Evolutionary conservation across 2,797 vertebrate genomes (phyloP), one percentile per base, ranked within the genome.

Genomic region (Numenius phaeopus): DNA sequence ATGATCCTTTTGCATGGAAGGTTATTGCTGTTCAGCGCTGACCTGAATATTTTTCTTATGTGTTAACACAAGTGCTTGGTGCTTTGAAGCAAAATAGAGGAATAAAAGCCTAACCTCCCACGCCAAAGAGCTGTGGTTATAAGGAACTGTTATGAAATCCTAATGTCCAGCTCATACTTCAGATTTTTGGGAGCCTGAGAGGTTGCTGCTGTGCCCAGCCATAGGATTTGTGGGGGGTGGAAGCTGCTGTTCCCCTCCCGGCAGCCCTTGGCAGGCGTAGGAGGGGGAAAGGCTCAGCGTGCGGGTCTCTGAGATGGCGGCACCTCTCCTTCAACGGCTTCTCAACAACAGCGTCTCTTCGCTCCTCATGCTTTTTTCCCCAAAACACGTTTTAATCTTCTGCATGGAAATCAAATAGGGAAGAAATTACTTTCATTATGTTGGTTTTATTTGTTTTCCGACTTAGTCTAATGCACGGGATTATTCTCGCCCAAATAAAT

Each of bases 391-490:
- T 82, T 69, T 52, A 83, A 66, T 80, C 55, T 67, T 82, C 37
- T 32, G 17, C 47, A 11, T 61, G 58, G 58, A 94, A 96, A 87
- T 87, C 37, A 94, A 94, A 84, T n/a, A 70, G 42, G 57, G 79
- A 89, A 89, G 34, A 83, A 94, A 95, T 90, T 39, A 12, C 62
- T 91, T 94, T 88, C 62, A 77, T 95, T 90, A 76, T 77, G 62
- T 64, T 61, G 78, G 67, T 23, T 93, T 93, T 93, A 23, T 93
- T 96, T 96, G 92, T 93, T 92, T 96, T 91, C 86, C 89, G 70
- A 46, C 77, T 91, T 73, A 80, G 37, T 37, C 78, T 90, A 93
- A 77, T 86, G 59, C 76, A 54, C 49, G 57, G 49, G 61, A 87
- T 93, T 95, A 59, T 94, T 89, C 70, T 78, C 13, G 5, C 61